Conservation (phyloP, 37 sponge, comb jelly and placozoan genomes). For the Halichondria panicea region DNA sequence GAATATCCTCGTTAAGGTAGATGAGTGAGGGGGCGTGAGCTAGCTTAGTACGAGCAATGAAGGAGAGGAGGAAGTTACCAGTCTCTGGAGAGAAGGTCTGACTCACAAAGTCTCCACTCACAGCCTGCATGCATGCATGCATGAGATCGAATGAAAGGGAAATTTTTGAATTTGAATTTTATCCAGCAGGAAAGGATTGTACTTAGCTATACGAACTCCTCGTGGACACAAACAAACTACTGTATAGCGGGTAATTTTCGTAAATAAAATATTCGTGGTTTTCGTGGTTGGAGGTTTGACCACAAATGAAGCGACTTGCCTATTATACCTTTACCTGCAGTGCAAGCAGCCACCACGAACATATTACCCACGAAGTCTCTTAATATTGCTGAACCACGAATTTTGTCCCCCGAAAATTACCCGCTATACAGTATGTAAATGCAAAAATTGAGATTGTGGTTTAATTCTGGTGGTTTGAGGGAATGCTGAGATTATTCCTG, state of each 20-base stretch:
- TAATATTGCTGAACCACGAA: too few relatives aligned
- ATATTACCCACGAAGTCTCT: too few relatives aligned
- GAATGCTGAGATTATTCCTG: too few relatives aligned
- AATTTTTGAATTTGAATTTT: neutral
- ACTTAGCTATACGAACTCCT: too few relatives aligned
- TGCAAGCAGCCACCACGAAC: too few relatives aligned
- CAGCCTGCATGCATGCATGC: constrained; percentile 33
- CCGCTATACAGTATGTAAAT: too few relatives aligned
- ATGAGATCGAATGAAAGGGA: neutral
- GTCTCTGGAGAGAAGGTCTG: constrained; percentile 47
- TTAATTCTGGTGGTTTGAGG: too few relatives aligned
- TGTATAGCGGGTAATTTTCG: neutral
- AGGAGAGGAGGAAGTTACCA: constrained; percentile 39
- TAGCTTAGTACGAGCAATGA: constrained; percentile 8
- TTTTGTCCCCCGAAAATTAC: too few relatives aligned
- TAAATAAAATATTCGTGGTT: neutral
- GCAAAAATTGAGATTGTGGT: neutral
- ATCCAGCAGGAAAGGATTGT: neutral
- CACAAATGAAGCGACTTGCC: too few relatives aligned
- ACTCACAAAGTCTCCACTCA: constrained; percentile 48
- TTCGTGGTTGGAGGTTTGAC: too few relatives aligned
- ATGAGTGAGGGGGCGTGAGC: constrained; percentile 33
- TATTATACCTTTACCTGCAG: too few relatives aligned
- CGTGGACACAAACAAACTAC: too few relatives aligned
- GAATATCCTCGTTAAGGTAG: constrained; percentile 66